Conservation (phyloP, 2,113 vertebrate species). For the Myotis lucifugus region DNA sequence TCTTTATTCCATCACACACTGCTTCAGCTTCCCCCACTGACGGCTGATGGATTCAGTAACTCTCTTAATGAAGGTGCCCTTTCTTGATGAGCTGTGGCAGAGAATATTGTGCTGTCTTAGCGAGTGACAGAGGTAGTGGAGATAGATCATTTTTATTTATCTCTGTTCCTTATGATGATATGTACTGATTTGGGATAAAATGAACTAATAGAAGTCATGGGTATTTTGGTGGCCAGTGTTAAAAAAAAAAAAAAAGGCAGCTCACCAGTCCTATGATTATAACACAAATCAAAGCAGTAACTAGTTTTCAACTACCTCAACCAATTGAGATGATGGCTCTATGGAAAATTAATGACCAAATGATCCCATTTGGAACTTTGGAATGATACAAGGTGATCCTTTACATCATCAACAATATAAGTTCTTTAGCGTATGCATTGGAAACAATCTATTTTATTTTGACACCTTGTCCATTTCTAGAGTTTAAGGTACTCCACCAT, state of each 20-base stretch:
- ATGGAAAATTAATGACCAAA: constrained; percentile 1
- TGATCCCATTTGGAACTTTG: background rate
- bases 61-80: background rate
- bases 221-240: background rate
- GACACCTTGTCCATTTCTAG: background rate
- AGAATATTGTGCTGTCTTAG: background rate
- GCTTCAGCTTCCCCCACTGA: background rate
- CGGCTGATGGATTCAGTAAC: background rate
- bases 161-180: background rate
- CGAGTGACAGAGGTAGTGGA: background rate
- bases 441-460: background rate
- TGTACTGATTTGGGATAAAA: constrained; percentile 23
- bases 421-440: background rate
- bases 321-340: background rate
- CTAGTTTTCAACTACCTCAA: background rate
- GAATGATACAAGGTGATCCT: background rate
- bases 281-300: background rate
- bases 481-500: background rate
- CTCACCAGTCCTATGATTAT: background rate
- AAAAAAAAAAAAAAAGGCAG: background rate
- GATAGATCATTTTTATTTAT: background rate
- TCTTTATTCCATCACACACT: background rate
- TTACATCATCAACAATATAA: background rate
- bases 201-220: background rate
- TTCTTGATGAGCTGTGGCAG: background rate